Evolutionary conservation across 2,888 invertebrate genomes (phyloP), one percentile per base, ranked within the genome.

Genomic region (Rotaria macrura): DNA sequence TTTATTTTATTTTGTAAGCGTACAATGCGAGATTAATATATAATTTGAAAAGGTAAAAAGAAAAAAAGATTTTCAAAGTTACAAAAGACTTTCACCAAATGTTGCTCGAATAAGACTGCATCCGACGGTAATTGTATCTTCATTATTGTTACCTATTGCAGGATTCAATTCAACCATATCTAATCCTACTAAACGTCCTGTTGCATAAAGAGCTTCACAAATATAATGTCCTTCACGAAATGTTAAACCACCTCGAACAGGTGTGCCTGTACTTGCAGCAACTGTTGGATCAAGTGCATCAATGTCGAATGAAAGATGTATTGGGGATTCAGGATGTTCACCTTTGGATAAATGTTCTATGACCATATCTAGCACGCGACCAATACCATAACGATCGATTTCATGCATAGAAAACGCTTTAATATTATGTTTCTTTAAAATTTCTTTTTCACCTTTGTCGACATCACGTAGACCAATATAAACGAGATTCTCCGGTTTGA

Each of bases 291-390:
- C 96, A 87, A 97, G 91, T 0, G 94, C 93, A 91, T 97, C 96
- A 84, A 97, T 95, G 91, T 97, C 96, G 90, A 95, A 96, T 90
- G 96, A 96, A 29, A 97, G 93, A 89, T 97, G 97, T 65, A 96
- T 93, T 6, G 90, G 90, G 38, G 38, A 17, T 40, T 84, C 25
- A 43, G 55, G 47, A 34, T 34, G n/a, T 29, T 83, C 49, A 23
- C 52, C 72, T 52, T 86, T 38, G 17, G 87, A 86, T 29, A 87
- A 57, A 54, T 87, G n/a, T n/a, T 87, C 34, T 90, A 87, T 5
- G 89, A 89, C 79, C 57, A 87, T 93, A 86, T 93, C 92, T 47
- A 95, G 92, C 6, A 95, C 93, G 85, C 93, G 93, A 83, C 93
- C 92, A 88, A 97, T 94, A 0, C 97, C 97, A 88, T 93, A 92